Percentiles rank a stretch among this genome's conserved stretches.
phyloP scores from a whole-genome alignment of 2,113 vertebrate species.

The Sialia sialis region DNA sequence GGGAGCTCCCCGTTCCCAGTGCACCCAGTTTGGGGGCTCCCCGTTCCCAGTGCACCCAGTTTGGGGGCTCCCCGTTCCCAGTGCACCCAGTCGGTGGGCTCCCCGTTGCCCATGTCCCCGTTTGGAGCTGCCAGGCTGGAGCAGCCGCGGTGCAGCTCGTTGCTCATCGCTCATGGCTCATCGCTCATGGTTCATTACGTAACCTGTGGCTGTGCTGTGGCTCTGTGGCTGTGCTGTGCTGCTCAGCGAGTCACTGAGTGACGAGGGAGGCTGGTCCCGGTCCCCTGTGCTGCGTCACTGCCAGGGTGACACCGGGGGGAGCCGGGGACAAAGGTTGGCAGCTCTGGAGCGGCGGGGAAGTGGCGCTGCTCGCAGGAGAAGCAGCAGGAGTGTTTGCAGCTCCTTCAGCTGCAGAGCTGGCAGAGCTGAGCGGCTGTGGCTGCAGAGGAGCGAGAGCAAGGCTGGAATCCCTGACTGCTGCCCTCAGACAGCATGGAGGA shows the following conservation, averaged over 20 bases:
- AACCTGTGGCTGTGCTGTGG: neutral
- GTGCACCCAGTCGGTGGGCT: too few species aligned
- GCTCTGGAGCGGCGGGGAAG: neutral
- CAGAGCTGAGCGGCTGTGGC: neutral
- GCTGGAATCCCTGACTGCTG: neutral
- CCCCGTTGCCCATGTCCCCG: too few species aligned
- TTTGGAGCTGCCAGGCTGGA: too few species aligned
- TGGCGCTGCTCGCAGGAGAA: neutral
- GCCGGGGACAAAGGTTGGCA: constrained; percentile 41
- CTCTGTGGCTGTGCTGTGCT: neutral
- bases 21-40: too few species aligned
- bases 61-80: neutral
- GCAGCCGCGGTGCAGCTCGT: too few species aligned
- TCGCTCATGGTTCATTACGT: too few species aligned
- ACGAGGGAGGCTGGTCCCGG: neutral
- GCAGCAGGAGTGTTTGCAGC: neutral
- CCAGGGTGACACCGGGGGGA: neutral
- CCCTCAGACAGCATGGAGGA: constrained; percentile 59
- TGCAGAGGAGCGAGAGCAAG: neutral
- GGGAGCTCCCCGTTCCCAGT: too few species aligned
- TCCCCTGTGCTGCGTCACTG: neutral
- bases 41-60: fast-evolving
- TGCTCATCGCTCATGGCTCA: too few species aligned
- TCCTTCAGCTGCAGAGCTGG: neutral
- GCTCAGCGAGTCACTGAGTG: constrained; percentile 5